phyloP scores from a whole-genome alignment of 2,113 vertebrate genomes.

The Mobula birostris region DNA sequence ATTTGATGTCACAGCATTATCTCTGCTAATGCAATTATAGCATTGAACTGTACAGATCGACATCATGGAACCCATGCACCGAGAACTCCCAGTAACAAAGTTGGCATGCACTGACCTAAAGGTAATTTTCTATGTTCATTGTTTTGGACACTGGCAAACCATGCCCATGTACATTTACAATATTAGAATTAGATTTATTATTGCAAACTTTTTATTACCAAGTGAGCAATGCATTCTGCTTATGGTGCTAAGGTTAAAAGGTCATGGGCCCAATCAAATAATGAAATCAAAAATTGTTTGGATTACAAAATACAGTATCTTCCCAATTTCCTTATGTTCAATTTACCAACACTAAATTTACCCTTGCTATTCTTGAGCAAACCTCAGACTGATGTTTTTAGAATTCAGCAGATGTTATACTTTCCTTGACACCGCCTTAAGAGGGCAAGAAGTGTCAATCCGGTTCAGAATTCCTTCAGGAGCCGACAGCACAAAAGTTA shows the following conservation, averaged over 20 bases:
- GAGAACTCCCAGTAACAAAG: too few species aligned
- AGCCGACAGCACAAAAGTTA: background rate
- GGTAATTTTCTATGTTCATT: too few species aligned
- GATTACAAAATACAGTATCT: background rate
- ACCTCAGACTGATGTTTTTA: background rate
- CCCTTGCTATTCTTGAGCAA: background rate
- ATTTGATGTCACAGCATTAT: too few species aligned
- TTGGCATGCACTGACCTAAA: too few species aligned
- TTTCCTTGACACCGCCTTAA: background rate
- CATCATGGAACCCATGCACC: too few species aligned
- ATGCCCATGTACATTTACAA: too few species aligned
- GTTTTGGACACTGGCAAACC: too few species aligned
- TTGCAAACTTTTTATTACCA: too few species aligned
- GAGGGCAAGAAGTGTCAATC: background rate
- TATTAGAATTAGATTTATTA: too few species aligned
- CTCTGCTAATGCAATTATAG: too few species aligned
- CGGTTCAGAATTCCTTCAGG: background rate
- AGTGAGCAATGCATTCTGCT: too few species aligned
- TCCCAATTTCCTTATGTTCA: background rate
- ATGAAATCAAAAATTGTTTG: background rate
- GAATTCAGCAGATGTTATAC: background rate
- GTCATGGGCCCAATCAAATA: background rate
- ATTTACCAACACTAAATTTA: background rate
- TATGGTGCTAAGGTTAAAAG: background rate
- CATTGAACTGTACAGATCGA: too few species aligned